These are phyloP conservation scores for Ivindomyrus marchei DNA, from an alignment of 2,113 vertebrate species.

Conservation along the genomic window DNA sequence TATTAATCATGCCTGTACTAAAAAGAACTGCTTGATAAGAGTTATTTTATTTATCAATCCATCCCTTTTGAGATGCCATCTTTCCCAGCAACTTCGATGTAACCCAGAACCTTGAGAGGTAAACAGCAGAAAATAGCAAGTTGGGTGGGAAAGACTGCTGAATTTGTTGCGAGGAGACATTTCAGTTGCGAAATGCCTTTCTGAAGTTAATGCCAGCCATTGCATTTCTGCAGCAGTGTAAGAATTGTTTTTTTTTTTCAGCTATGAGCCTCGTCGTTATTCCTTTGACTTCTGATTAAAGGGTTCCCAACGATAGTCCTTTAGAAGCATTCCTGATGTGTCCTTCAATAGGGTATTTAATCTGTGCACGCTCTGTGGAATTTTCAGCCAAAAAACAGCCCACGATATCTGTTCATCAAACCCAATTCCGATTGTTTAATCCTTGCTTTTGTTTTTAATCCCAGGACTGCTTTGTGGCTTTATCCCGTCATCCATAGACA, in stretches of 20 bases:
- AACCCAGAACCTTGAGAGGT: neutral
- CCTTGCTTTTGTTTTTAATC: neutral
- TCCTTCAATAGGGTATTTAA: neutral
- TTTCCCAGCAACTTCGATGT: neutral
- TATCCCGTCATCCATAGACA: neutral
- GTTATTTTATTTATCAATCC: neutral
- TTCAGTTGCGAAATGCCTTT: neutral
- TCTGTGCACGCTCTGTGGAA: neutral
- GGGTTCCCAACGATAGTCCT: neutral
- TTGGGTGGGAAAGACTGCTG: neutral
- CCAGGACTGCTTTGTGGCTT: neutral
- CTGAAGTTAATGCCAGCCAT: neutral
- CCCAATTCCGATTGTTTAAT: neutral
- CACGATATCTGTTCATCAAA: neutral
- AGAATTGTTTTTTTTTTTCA: neutral
- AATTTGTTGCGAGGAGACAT: neutral
- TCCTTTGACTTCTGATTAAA: neutral
- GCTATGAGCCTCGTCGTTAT: neutral
- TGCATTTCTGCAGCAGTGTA: neutral
- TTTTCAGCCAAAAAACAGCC: neutral
- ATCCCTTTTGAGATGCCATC: neutral
- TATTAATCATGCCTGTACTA: neutral
- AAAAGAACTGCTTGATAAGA: neutral
- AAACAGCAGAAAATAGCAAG: neutral
- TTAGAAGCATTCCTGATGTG: neutral